Base-by-base conservation (phyloP, 2,797 vertebrate species). In the Tiaroga cobitis region DNA sequence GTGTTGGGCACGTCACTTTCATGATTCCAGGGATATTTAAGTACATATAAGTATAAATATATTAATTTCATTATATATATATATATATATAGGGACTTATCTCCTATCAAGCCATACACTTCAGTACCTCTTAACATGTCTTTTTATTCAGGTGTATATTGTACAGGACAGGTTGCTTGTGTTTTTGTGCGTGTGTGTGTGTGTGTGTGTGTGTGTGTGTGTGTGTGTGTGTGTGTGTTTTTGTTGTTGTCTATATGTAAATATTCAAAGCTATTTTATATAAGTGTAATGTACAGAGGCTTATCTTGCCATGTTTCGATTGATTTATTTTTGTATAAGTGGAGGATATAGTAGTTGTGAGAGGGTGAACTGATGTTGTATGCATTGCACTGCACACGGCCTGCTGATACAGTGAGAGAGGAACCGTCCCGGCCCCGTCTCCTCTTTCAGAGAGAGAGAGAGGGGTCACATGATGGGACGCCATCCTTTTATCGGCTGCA, bases 81-180 rank as follows among this genome's bases (percentile, higher is more conserved):
- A 85, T 87, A 95, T 49, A 5, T 16, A 2, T 49, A 5, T 49
- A 49, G 93, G 89, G 88, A 93, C 90, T 89, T 91, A 89, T 94
- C 94, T 92, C 93, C 92, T 94, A 95, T 93, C 91, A 96, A 96
- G 95, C 95, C 95, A 96, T 96, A 96, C 95, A 96, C 94, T 95
- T 94, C 92, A 96, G 95, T 96, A 96, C 95, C 95, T 96, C 95
- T 95, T 90, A 79, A 80, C 94, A 94, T 95, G 95, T 95, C 93
- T 92, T 93, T 89, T 90, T 93, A 92, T 95, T 95, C 95, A 95
- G 95, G 95, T 95, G 93, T 94, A 92, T 91, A 94, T 94, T 95
- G 94, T 95, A 95, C 92, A 96, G 93, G 92, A 95, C 92, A 95
- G 93, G 92, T 94, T 89, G 90, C 89, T 93, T 93, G 93, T 94